Conservation (phyloP, 2,113 vertebrate genomes). For the Connochaetes taurinus region DNA sequence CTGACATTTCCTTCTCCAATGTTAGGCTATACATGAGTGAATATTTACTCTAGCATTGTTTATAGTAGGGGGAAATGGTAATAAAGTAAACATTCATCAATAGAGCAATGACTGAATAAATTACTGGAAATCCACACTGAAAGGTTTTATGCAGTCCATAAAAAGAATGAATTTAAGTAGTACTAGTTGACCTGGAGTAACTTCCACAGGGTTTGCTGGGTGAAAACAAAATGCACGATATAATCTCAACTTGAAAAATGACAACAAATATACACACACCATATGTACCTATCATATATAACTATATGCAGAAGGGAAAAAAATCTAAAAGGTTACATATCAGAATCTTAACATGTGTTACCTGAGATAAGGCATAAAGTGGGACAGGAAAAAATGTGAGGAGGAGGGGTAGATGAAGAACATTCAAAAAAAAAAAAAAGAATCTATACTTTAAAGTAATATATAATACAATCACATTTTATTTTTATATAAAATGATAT, state of each 20-base stretch:
- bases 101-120: background rate
- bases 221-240: background rate
- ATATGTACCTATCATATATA: background rate
- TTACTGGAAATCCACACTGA: background rate
- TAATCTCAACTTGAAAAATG: background rate
- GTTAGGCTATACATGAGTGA: background rate
- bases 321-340: background rate
- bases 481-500: background rate
- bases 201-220: background rate
- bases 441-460: background rate
- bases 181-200: background rate
- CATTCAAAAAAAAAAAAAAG: background rate
- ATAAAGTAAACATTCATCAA: conserved; percentile 5
- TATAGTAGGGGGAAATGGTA: background rate
- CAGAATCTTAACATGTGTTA: background rate
- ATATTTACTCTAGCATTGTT: conserved; percentile 3
- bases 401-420: background rate
- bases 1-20: background rate
- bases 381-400: background rate
- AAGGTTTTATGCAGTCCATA: background rate
- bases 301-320: background rate
- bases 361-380: background rate
- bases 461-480: background rate
- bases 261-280: background rate
- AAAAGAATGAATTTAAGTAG: background rate